Base-by-base conservation (phyloP, 2,113 vertebrate genomes). In the Anseranas semipalmata region DNA sequence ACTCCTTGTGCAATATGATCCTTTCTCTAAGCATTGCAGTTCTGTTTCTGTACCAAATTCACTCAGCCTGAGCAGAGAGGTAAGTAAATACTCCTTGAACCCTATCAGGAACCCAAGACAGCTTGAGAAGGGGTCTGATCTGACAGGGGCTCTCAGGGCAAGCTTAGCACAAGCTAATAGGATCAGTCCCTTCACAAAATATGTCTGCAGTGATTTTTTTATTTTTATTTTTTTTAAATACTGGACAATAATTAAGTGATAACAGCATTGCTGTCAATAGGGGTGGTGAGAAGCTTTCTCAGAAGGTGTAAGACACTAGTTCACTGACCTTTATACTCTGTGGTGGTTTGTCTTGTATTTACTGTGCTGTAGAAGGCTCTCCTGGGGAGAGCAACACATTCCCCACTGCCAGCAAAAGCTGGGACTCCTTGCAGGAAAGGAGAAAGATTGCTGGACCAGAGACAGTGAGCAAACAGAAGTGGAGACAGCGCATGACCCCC, bases 361-460 rank as follows among this genome's bases (percentile, higher is more conserved):
- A 43, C 8, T 11, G 7, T 7, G 13, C 9, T 32, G 21, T 3
- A 50, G 25, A 4, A 70, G 59, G 20, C 27, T 80, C 0, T 0
- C 13, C 53, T 52, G 15, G 20, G 8, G 35, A 66, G 3, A 45
- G 7, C 12, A 63, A 24, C 6, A 3, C 1, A 0, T 20, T 76
- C 7, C 25, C 15, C 24, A 7, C 7, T 74, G 25, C 14, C 37
- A 46, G 27, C 14, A 74, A 77, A 32, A 55, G 12, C 46, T 58
- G 18, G 10, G 35, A 7, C 21, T 81, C 50, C 60, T 71, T 21
- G 28, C 3, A 67, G 41, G 52, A 5, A 67, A 59, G 11, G 16
- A 67, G 71, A 50, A 52, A 72, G 15, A n/a, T 68, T 68, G 15
- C 35, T 53, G 28, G 15, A 59, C 17, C 9, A 67, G 5, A 30